Evolutionary conservation across 2,113 vertebrate species (phyloP), one percentile per base, ranked within the genome.

Genomic region (Percina caprodes): DNA sequence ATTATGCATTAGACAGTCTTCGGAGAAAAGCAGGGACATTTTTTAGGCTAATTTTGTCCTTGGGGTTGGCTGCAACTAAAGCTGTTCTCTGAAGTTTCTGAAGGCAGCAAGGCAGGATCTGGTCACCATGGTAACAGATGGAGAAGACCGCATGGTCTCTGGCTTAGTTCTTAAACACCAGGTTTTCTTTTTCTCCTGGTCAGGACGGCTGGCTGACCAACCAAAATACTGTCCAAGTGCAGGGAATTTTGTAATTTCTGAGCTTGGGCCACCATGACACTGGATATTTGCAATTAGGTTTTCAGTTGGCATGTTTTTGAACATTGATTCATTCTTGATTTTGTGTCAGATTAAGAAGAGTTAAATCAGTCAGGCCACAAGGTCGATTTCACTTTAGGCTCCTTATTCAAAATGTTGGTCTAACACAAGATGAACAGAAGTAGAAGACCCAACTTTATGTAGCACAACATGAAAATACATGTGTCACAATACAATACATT

Each of bases 71-170:
- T 58, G 69, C 33, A 55, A 58, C 54, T 63, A 55, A 71, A 80
- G 21, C 52, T 67, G 30, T 35, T 69, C 35, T 55, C 51, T 81
- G 30, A 77, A 63, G 67, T 75, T 77, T 87, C n/a, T 60, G 21
- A 76, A 79, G 60, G 69, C 80, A 62, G 66, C 2, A 4, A 77
- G 58, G 80, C 66, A 77, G 69, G 78, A 87, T 82, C n/a, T 15
- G 16, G 79, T 86, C 67, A 58, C 79, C 76, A 87, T 90, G 79
- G 77, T 67, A 87, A 90, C 85, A 82, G 39, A 75, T 61, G 73
- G 69, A 83, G 62, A 54, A 74, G 26, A 60, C 73, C 7, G 9
- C 26, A 73, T 55, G 71, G 52, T 79, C 30, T 69, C 26, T 39
- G 74, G 74, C 69, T 60, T 16, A 54, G 23, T 77, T 85, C 26